Percentiles rank a stretch among this genome's conserved stretches.
Evolutionary conservation across 1,140 invertebrate species (phyloP).

Genomic region (Uloborus diversus): DNA sequence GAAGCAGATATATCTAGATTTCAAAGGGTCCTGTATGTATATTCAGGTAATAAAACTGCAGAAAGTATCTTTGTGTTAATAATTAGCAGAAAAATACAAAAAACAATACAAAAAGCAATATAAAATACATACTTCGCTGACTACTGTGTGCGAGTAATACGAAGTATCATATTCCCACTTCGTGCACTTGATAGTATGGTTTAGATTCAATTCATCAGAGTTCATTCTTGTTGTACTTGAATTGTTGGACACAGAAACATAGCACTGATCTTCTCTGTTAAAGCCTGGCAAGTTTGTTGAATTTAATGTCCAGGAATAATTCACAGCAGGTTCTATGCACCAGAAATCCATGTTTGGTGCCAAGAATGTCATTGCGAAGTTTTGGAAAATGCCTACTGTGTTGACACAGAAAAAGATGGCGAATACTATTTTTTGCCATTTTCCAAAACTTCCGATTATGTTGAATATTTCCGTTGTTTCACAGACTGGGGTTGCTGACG

Average conservation of each 20-base stretch:
- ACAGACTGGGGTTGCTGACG: background rate
- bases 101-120: no score
- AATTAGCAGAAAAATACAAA: no score
- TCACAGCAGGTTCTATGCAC: background rate
- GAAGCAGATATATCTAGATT: no score
- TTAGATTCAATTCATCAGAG: no score
- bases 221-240: background rate
- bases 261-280: background rate
- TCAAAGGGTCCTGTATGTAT: no score
- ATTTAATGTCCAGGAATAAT: background rate
- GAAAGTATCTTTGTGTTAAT: no score
- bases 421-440: constrained; percentile 13
- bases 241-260: no score
- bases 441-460: constrained; percentile 7
- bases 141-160: background rate
- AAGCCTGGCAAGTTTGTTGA: background rate
- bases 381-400: constrained; percentile 16
- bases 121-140: constrained; percentile 6
- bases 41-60: no score
- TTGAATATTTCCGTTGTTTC: background rate
- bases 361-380: constrained; percentile 14
- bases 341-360: constrained; percentile 14
- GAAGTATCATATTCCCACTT: constrained; percentile 18
- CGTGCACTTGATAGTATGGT: background rate
- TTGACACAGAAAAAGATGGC: background rate